Base-by-base conservation (phyloP, 2,113 vertebrate species). In the Centropus bengalensis region DNA sequence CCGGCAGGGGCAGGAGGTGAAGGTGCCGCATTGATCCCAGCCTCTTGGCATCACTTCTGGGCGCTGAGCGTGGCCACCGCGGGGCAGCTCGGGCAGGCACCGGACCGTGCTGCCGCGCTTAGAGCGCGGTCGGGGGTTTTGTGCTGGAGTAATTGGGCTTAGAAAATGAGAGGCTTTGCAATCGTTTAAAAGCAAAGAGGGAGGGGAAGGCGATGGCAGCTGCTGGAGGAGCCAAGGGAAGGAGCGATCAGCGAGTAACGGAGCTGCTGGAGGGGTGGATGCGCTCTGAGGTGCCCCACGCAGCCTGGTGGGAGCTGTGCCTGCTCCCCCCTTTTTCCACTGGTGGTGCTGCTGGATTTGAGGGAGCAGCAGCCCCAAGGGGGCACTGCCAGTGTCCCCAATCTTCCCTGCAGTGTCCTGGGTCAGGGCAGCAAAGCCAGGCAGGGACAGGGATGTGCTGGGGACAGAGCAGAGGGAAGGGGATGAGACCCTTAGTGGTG, bases 401-500 rank as follows among this genome's bases (percentile, higher is more conserved):
- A 5, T 14, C 12, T 6, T 1, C 22, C 51, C 45, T 1, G 3
- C 47, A 2, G 2, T 21, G 55, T 5, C 76, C 1, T 0, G 38
- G n/a, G 24, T 21, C 19, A 26, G 52, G 32, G 0, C 71, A 20
- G 66, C 23, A 30, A 36, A 63, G 2, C 16, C 51, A 4, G 42
- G 22, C 33, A 24, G 55, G 27, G 68, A 24, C 23, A 40, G 64
- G 47, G 49, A 4, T 1, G 16, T 6, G 1, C 20, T 23, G 63
- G 36, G 76, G 67, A 52, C 59, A 15, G 33, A 47, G 47, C 15
- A 16, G 6, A 33, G 47, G 40, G 59, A 42, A 66, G n/a, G 47
- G 44, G 36, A 23, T 13, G 8, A 38, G 47, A 24, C 14, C 24
- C 28, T 44, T 0, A 1, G 16, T 16, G 82, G 5, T 17, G 58